phyloP scores from a whole-genome alignment of 2,797 vertebrate species.

The Buceros bicornis region DNA sequence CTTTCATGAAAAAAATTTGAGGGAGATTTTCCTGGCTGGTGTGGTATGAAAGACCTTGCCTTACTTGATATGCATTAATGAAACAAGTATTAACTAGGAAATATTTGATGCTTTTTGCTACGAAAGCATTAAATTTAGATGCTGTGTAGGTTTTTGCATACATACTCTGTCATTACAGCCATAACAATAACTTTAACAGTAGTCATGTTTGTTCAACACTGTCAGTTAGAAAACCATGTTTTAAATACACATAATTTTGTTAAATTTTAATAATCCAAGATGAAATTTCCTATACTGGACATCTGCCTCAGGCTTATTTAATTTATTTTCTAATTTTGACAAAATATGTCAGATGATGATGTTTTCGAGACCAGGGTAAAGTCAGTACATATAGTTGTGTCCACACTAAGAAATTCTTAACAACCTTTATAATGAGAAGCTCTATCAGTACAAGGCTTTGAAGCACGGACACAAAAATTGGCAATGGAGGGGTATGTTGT shows the following conservation, averaged over 20 bases:
- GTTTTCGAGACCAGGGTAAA: background rate
- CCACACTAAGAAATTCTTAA: background rate
- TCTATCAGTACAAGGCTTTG: background rate
- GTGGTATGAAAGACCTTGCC: background rate
- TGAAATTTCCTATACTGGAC: background rate
- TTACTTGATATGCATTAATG: background rate
- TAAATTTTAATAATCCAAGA: background rate
- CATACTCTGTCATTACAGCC: background rate
- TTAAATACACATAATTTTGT: background rate
- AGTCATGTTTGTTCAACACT: background rate
- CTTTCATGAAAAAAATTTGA: background rate
- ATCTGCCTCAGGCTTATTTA: background rate
- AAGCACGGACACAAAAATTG: background rate
- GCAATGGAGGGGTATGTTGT: background rate
- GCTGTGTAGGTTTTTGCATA: background rate
- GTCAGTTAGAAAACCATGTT: background rate
- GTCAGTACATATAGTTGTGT: background rate
- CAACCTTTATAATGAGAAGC: background rate
- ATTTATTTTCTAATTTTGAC: background rate
- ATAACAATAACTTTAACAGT: background rate
- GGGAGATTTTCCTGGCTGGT: background rate
- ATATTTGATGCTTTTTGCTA: background rate
- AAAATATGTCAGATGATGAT: background rate
- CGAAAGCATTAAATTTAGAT: background rate
- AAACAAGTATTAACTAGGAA: background rate